Conservation (phyloP, 1,140 invertebrate genomes). For the Ridgeia piscesae region DNA sequence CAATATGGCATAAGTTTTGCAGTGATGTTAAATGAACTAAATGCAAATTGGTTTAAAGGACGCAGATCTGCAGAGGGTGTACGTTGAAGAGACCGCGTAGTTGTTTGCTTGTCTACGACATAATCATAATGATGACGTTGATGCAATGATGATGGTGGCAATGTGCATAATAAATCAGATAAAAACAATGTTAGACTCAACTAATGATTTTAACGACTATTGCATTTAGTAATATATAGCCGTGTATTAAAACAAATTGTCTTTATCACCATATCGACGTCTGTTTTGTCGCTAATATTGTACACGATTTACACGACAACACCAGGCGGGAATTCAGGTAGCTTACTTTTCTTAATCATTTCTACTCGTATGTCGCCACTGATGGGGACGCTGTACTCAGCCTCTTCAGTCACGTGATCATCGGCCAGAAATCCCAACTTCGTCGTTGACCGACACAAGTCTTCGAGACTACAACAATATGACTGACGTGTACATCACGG, state of each 20-base stretch:
- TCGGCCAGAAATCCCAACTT: background rate
- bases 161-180: background rate
- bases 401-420: background rate
- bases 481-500: background rate
- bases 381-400: background rate
- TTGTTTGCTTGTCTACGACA: too few species aligned
- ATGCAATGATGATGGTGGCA: background rate
- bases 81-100: too few species aligned
- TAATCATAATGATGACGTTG: background rate
- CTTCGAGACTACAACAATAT: background rate
- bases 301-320: too few species aligned
- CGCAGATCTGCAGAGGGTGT: too few species aligned
- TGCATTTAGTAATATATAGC: background rate
- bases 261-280: too few species aligned
- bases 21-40: too few species aligned
- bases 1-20: too few species aligned
- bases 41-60: too few species aligned
- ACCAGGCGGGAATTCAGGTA: too few species aligned
- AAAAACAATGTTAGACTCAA: background rate
- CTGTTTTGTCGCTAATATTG: too few species aligned
- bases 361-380: background rate
- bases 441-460: background rate
- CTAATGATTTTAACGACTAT: background rate
- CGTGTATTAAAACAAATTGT: background rate
- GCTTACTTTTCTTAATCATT: background rate